phyloP scores from a whole-genome alignment of 2,113 vertebrate genomes.

The Varanus salvator region DNA sequence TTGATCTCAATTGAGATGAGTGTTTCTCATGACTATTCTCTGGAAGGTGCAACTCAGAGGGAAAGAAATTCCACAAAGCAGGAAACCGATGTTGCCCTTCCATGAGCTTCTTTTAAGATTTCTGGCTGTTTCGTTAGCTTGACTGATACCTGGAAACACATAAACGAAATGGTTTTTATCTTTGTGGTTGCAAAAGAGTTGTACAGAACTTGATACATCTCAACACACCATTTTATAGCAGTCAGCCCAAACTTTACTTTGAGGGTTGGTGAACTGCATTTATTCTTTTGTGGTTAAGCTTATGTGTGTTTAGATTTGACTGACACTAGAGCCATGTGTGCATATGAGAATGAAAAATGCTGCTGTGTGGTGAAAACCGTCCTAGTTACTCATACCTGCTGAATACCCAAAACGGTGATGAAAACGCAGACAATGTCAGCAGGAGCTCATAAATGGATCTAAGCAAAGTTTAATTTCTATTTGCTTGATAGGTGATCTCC shows the following conservation, averaged over 20 bases:
- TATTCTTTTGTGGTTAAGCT: constrained; percentile 53
- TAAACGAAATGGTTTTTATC: constrained; percentile 5
- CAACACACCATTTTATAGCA: constrained; percentile 9
- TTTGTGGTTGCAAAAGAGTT: constrained; percentile 50
- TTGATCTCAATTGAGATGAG: background rate
- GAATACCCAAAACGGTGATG: constrained; percentile 35
- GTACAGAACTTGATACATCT: constrained; percentile 37
- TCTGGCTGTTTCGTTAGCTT: constrained; percentile 18
- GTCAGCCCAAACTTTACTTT: background rate
- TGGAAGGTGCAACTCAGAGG: background rate
- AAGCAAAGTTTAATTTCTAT: background rate
- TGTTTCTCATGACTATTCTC: background rate
- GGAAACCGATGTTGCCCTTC: background rate
- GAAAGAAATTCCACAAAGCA: background rate
- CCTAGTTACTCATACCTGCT: background rate
- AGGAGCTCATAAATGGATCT: background rate
- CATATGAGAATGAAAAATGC: constrained; percentile 40
- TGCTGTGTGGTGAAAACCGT: constrained; percentile 1
- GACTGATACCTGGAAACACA: background rate
- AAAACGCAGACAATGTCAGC: background rate
- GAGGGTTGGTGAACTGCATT: background rate
- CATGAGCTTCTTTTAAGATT: background rate
- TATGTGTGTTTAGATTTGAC: constrained; percentile 58
- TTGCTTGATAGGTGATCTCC: background rate
- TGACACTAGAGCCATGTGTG: constrained; percentile 48